Conservation (phyloP, 2,797 vertebrate genomes). For the Acanthiza pusilla region DNA sequence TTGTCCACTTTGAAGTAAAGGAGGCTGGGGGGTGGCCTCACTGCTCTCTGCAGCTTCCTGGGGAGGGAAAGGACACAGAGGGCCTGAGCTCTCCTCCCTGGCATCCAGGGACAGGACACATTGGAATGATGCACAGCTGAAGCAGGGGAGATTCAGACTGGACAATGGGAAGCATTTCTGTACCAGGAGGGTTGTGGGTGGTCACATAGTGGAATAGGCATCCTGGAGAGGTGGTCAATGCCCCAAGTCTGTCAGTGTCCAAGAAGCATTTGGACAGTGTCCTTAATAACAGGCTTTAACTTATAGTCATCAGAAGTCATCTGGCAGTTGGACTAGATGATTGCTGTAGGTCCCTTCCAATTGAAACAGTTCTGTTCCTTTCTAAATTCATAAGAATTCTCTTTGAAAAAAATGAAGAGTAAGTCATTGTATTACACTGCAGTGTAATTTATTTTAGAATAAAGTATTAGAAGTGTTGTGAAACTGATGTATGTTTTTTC, state of each 20-base stretch:
- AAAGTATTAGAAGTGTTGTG: neutral
- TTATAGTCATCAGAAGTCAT: neutral
- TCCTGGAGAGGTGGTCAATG: rapidly evolving
- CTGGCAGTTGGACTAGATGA: neutral
- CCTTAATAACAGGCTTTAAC: neutral
- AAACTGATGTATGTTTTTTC: neutral
- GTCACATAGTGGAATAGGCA: neutral
- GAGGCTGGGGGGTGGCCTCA: neutral
- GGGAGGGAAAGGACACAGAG: neutral
- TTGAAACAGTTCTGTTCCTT: neutral
- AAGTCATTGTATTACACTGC: neutral
- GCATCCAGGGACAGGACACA: rapidly evolving
- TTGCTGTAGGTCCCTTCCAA: neutral
- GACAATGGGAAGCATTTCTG: neutral
- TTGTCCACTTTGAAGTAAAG: neutral
- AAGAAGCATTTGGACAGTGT: neutral
- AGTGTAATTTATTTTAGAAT: neutral
- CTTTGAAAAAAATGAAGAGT: neutral
- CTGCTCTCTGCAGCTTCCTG: neutral
- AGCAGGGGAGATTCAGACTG: neutral
- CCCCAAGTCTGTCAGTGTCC: neutral
- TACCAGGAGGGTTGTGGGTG: neutral
- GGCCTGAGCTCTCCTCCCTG: neutral
- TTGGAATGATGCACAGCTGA: neutral
- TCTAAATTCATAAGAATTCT: neutral